Evolutionary conservation across 2,797 vertebrate species (phyloP).

Genomic region (Chromis chromis): DNA sequence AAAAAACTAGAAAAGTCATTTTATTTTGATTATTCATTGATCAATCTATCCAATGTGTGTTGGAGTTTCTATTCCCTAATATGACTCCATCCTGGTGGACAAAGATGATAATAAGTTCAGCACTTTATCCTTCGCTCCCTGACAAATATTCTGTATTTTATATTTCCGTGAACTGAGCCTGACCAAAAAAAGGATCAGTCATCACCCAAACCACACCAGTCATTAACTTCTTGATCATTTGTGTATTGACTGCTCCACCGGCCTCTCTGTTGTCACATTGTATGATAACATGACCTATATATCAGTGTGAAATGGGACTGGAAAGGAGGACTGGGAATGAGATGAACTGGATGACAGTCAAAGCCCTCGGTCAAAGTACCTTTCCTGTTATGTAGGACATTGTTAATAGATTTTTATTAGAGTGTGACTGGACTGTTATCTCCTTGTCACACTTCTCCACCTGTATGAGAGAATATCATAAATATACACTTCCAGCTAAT

Average conservation of each 20-base stretch:
- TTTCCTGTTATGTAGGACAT: constrained; percentile 71
- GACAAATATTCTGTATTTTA: too few relatives aligned
- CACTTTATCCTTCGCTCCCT: too few relatives aligned
- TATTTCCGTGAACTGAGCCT: not conserved
- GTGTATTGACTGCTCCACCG: constrained; percentile 27
- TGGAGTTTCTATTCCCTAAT: not conserved
- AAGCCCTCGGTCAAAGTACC: constrained; percentile 66
- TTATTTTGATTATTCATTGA: not conserved
- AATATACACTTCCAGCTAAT: not conserved
- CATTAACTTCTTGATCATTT: constrained; percentile 46
- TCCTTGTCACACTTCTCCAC: constrained; percentile 28
- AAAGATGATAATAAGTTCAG: too few relatives aligned
- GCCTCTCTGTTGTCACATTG: constrained; percentile 53
- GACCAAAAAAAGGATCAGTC: constrained; percentile 14
- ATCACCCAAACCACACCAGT: constrained; percentile 37
- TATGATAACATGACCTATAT: constrained; percentile 71
- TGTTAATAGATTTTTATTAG: constrained; percentile 62
- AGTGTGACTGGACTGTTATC: constrained; percentile 34
- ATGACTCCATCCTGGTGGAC: too few relatives aligned
- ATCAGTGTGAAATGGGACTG: constrained; percentile 63
- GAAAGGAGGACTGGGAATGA: constrained; percentile 68
- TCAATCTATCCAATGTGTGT: not conserved
- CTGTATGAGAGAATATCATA: not conserved
- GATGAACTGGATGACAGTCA: constrained; percentile 64
- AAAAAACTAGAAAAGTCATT: not conserved